A percentile compares a stretch with the other conserved stretches of the same genome.
phyloP scores from a whole-genome alignment of 1,140 invertebrate genomes.

The Drosophila asahinai region DNA sequence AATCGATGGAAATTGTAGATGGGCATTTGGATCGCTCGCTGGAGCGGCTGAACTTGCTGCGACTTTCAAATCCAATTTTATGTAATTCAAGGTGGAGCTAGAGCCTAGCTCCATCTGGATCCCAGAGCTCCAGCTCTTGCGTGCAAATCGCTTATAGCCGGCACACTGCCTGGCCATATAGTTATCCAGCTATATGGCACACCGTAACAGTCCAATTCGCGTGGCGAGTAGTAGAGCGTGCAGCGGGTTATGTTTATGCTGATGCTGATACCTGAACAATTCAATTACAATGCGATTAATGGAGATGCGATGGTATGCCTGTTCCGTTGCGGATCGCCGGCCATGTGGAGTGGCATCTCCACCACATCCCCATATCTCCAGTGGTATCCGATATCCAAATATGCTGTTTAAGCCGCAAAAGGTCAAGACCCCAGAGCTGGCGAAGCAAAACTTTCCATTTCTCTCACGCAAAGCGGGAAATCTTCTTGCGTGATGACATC shows the following conservation, averaged over 20 bases:
- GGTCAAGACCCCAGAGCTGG: conserved; percentile 45
- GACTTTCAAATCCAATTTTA: conserved; percentile 81
- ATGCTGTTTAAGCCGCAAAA: conserved; percentile 31
- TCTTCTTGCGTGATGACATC: conserved; percentile 76
- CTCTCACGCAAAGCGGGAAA: conserved; percentile 72
- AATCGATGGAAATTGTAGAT: conserved; percentile 48
- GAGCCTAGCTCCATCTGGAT: background rate
- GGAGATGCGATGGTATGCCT: conserved; percentile 48
- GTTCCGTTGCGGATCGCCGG: conserved; percentile 62
- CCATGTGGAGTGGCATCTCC: conserved; percentile 33
- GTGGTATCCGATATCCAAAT: conserved; percentile 19
- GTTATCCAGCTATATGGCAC: conserved; percentile 53
- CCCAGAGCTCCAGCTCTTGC: conserved; percentile 30
- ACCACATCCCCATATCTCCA: too few relatives aligned
- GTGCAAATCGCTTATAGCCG: conserved; percentile 67
- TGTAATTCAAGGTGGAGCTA: conserved; percentile 73
- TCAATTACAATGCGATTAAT: conserved; percentile 79
- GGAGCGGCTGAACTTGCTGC: conserved; percentile 19
- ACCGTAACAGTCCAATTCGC: conserved; percentile 77
- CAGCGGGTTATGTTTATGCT: conserved; percentile 68
- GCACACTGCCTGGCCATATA: conserved; percentile 9
- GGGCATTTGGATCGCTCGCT: conserved; percentile 16
- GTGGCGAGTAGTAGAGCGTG: conserved; percentile 70
- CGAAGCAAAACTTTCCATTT: conserved; percentile 69
- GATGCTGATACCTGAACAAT: conserved; percentile 62